Conservation (phyloP, 2,113 vertebrate species). For the Caranx melampygus region DNA sequence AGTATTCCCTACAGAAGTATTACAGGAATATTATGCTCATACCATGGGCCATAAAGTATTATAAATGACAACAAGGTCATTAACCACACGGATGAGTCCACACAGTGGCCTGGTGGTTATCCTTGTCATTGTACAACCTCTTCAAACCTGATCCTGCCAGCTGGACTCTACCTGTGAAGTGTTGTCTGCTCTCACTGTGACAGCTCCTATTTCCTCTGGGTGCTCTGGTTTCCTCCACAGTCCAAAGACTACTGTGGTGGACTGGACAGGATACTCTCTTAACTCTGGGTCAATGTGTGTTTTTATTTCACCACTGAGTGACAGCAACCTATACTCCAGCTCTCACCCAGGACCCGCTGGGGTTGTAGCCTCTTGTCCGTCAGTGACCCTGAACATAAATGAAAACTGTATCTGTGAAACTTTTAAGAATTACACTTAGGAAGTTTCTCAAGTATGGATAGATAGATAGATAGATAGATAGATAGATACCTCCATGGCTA, state of each 20-base stretch:
- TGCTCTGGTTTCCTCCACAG: conserved; percentile 14
- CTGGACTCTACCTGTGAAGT: background rate
- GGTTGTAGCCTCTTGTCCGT: background rate
- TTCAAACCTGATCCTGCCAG: background rate
- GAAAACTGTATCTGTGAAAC: background rate
- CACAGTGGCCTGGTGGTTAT: background rate
- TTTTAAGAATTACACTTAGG: too few species aligned
- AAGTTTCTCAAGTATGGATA: too few species aligned
- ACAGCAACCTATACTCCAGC: background rate
- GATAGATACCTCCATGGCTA: too few species aligned
- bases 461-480: too few species aligned
- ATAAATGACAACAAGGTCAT: background rate
- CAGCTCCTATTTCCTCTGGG: conserved; percentile 1
- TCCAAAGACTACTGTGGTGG: background rate
- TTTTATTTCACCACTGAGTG: background rate
- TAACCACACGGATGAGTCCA: background rate
- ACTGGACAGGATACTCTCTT: background rate
- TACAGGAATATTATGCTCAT: background rate
- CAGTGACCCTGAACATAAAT: background rate
- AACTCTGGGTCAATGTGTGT: conserved; percentile 1
- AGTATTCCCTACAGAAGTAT: background rate
- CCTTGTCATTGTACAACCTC: background rate
- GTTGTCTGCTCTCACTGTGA: conserved; percentile 8
- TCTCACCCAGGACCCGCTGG: background rate
- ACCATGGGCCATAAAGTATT: background rate